A percentile compares a stretch with the other conserved stretches of the same genome.
Evolutionary conservation across 2,888 invertebrate genomes (phyloP).

Genomic region (Ophonus ardosiacus): DNA sequence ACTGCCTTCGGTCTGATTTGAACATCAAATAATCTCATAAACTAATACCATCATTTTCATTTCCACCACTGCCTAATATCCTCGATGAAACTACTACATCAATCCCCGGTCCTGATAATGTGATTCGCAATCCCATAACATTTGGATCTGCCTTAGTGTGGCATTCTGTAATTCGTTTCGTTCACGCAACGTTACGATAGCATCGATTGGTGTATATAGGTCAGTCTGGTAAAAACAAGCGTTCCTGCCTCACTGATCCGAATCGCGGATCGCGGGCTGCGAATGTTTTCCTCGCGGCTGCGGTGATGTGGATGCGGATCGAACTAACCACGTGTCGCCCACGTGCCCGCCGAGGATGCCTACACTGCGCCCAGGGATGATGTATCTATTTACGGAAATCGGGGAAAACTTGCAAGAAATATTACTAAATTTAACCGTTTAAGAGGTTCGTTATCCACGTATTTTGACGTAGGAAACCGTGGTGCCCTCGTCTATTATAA

Average conservation of each 20-base stretch:
- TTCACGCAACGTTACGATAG: not conserved
- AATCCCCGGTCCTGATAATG: too few relatives aligned
- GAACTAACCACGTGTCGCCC: not conserved
- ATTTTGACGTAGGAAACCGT: too few relatives aligned
- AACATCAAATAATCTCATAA: too few relatives aligned
- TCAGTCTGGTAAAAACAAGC: constrained; percentile 9
- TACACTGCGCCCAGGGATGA: not conserved
- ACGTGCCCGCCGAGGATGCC: not conserved
- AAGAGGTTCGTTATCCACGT: too few relatives aligned
- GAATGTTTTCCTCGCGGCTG: not conserved
- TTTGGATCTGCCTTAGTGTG: too few relatives aligned
- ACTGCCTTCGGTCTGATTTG: too few relatives aligned
- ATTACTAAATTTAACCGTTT: too few relatives aligned
- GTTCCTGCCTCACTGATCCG: not conserved
- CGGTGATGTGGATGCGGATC: not conserved
- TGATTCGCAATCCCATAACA: too few relatives aligned
- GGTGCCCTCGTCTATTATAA: too few relatives aligned
- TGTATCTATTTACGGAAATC: not conserved
- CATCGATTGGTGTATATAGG: constrained; percentile 22
- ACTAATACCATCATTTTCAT: too few relatives aligned
- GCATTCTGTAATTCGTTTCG: not conserved
- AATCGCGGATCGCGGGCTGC: not conserved
- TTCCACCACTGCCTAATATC: too few relatives aligned
- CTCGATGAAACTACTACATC: too few relatives aligned
- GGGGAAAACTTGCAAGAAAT: not conserved